Conservation (phyloP, 2,797 vertebrate species). For the Pipistrellus kuhlii region DNA sequence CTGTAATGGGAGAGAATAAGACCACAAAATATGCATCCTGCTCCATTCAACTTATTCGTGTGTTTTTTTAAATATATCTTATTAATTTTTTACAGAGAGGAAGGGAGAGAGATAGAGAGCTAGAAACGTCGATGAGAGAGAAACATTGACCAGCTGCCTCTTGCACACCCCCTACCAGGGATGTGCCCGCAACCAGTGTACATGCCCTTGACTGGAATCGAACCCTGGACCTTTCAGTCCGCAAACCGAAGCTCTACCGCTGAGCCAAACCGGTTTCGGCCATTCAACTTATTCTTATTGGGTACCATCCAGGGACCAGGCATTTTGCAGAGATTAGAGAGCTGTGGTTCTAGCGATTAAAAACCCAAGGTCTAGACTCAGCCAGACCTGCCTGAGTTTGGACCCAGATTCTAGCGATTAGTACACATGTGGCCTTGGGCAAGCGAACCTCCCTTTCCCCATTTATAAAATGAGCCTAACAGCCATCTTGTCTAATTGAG, state of each 20-base stretch:
- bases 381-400: not conserved
- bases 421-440: not conserved
- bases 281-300: not conserved
- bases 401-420: not conserved
- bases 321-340: not conserved
- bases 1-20: not conserved
- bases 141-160: too few species aligned
- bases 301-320: not conserved
- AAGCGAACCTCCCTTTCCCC: not conserved
- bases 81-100: too few species aligned
- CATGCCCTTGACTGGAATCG: too few species aligned
- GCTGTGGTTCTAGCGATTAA: not conserved
- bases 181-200: too few species aligned
- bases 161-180: too few species aligned
- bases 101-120: too few species aligned
- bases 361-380: not conserved
- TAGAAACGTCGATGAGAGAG: too few species aligned
- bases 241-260: too few species aligned
- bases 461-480: not conserved
- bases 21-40: not conserved
- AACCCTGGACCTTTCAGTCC: too few species aligned
- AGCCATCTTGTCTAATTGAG: not conserved
- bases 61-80: too few species aligned
- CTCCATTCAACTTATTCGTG: not conserved
- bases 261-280: too few species aligned